Conservation (phyloP, 2,113 vertebrate genomes). For the Myiagra hebetior region DNA sequence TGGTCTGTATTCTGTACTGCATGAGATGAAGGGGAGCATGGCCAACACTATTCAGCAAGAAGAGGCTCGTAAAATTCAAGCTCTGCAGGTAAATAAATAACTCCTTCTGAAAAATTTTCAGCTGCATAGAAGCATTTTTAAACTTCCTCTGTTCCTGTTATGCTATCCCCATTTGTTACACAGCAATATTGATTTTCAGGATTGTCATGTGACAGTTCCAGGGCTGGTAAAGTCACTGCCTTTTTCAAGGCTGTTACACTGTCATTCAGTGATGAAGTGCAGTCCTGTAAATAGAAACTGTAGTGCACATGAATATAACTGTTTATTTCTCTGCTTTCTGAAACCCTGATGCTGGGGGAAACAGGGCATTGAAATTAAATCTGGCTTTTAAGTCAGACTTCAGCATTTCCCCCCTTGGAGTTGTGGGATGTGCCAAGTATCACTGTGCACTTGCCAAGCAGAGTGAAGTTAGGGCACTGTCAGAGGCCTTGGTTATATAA, state of each 20-base stretch:
- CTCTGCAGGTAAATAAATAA: constrained; percentile 80
- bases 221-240: neutral
- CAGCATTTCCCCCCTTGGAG: neutral
- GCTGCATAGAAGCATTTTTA: neutral
- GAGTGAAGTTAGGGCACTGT: neutral
- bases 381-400: neutral
- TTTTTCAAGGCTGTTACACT: neutral
- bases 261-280: neutral
- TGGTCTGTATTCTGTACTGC: constrained; percentile 79
- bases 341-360: neutral
- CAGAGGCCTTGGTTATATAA: neutral
- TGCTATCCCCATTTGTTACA: neutral
- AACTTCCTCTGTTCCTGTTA: neutral
- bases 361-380: neutral
- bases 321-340: neutral
- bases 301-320: rapidly evolving
- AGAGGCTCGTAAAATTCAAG: constrained; percentile 80
- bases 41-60: constrained; percentile 82
- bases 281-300: neutral
- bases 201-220: neutral
- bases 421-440: neutral
- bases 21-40: constrained; percentile 86
- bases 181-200: neutral
- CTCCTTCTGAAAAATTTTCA: neutral
- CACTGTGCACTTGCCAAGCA: neutral